phyloP scores from a whole-genome alignment of 1,140 invertebrate genomes.

The Melanaphis sacchari region DNA sequence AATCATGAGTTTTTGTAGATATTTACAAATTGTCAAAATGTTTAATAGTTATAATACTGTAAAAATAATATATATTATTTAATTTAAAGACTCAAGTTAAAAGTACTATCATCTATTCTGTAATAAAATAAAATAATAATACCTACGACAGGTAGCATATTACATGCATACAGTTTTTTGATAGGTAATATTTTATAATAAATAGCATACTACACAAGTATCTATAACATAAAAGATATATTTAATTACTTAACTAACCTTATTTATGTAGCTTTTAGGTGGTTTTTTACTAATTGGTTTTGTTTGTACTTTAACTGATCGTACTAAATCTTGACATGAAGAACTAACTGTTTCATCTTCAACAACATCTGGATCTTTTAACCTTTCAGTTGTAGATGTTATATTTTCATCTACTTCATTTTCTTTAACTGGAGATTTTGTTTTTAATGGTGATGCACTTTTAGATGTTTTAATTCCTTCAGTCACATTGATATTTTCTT shows the following conservation, averaged over 20 bases:
- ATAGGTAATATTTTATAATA: too few relatives aligned
- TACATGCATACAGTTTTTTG: too few relatives aligned
- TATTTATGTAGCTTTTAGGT: conserved; percentile 62
- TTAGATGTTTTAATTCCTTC: conserved; percentile 48
- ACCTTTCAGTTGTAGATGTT: conserved; percentile 49
- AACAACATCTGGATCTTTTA: conserved; percentile 56
- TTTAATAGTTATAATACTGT: too few relatives aligned
- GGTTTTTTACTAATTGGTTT: conserved; percentile 60
- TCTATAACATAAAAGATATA: background rate
- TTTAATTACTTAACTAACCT: conserved; percentile 62
- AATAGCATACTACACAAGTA: too few relatives aligned
- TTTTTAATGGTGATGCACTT: background rate
- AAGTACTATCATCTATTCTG: too few relatives aligned
- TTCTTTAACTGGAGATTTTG: conserved; percentile 44
- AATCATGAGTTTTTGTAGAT: too few relatives aligned
- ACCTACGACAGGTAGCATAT: too few relatives aligned
- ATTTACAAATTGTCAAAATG: too few relatives aligned
- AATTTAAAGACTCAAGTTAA: too few relatives aligned
- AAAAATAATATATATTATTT: too few relatives aligned
- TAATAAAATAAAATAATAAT: too few relatives aligned
- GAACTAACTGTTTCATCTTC: conserved; percentile 62
- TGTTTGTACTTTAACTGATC: conserved; percentile 60
- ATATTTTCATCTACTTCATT: conserved; percentile 52
- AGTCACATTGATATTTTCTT: background rate
- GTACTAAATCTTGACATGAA: conserved; percentile 60